phyloP scores from a whole-genome alignment of 1,140 invertebrate species.

The Zophobas atratus region DNA sequence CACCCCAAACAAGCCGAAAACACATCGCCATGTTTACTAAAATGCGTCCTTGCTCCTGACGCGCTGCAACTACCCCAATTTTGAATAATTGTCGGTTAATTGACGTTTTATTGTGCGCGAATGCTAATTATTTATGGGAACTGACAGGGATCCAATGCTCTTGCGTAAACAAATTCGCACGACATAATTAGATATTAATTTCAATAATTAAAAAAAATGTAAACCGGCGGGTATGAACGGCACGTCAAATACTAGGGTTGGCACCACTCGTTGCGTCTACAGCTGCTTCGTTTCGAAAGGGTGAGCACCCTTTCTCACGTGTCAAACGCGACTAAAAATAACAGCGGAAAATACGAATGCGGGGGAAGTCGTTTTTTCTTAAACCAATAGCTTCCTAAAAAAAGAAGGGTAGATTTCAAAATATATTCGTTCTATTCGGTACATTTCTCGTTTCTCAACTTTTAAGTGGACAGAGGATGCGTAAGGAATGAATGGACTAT shows the following conservation, averaged over 20 bases:
- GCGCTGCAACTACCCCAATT: slow-evolving; percentile 36
- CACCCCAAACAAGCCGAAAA: slow-evolving; percentile 53
- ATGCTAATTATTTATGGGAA: neutral
- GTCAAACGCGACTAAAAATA: neutral
- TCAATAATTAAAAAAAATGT: slow-evolving; percentile 30
- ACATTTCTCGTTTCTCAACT: too few species aligned
- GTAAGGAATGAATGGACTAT: too few species aligned
- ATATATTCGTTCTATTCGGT: too few species aligned
- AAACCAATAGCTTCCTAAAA: too few species aligned
- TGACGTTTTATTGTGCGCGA: neutral
- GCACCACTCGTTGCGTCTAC: slow-evolving; percentile 3
- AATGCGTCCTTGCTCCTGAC: slow-evolving; percentile 23
- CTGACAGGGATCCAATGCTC: neutral
- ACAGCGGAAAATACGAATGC: neutral
- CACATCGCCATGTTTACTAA: slow-evolving; percentile 58
- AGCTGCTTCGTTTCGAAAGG: neutral
- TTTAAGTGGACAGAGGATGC: too few species aligned
- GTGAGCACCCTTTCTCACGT: slow-evolving; percentile 4
- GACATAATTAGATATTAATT: slow-evolving; percentile 11
- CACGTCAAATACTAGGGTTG: slow-evolving; percentile 16
- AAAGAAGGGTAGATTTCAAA: too few species aligned
- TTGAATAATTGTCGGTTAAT: slow-evolving; percentile 2
- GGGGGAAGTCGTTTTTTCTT: neutral
- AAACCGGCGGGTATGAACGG: neutral
- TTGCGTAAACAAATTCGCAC: slow-evolving; percentile 5